Percentiles rank a stretch among this genome's conserved stretches.
Evolutionary conservation across 2,888 invertebrate species (phyloP).

Genomic region (Ecdyonurus torrentis): DNA sequence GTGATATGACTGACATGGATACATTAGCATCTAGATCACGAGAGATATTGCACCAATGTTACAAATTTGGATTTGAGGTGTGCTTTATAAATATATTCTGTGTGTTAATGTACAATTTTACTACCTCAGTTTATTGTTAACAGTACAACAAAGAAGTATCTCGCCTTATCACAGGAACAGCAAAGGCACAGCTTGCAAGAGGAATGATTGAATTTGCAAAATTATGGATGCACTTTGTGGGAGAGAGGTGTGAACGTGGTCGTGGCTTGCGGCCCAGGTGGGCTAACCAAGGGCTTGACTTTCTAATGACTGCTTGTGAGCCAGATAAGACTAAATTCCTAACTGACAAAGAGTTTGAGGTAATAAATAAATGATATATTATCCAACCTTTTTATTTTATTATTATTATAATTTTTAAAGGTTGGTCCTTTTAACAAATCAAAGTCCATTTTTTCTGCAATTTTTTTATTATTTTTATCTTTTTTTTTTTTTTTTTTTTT

Average conservation of each 20-base stretch:
- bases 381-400: neutral
- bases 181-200: conserved; percentile 32
- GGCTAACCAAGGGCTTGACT: conserved; percentile 81
- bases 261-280: conserved; percentile 68
- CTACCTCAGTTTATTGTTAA: conserved; percentile 11
- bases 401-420: neutral
- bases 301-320: conserved; percentile 68
- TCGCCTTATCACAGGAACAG: conserved; percentile 35
- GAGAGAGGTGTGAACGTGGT: conserved; percentile 65
- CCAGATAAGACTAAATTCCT: conserved; percentile 64
- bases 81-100: conserved; percentile 14
- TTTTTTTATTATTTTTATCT: too few species aligned
- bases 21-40: conserved; percentile 46
- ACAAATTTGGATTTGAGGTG: conserved; percentile 79
- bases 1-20: conserved; percentile 29
- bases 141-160: conserved; percentile 56
- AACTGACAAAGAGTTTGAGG: conserved; percentile 62
- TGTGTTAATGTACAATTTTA: neutral
- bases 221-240: conserved; percentile 82
- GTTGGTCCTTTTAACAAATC: neutral
- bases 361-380: conserved; percentile 20
- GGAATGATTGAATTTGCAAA: conserved; percentile 52
- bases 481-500: too few species aligned
- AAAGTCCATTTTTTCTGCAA: neutral
- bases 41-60: conserved; percentile 71